Percentiles rank a stretch among this genome's conserved stretches.
These are phyloP conservation scores for Probaryconus sp. DNA, from an alignment of 1,140 invertebrate genomes.

Conservation along the genomic window DNA sequence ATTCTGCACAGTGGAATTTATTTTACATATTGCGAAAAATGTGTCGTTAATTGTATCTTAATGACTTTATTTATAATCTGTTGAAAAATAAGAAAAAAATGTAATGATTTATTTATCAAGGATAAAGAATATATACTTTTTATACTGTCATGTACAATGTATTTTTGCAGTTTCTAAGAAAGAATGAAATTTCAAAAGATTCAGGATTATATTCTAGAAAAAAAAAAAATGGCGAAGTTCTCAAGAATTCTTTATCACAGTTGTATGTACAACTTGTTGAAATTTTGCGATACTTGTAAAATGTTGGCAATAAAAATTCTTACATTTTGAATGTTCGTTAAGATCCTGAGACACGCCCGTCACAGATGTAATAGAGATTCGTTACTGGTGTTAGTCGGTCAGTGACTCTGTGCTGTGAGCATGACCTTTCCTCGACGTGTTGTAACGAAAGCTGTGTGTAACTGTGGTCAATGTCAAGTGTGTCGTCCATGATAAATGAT, in stretches of 20 bases:
- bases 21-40: slow-evolving; percentile 3
- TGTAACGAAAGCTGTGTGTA: slow-evolving; percentile 51
- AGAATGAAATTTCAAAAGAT: too few species aligned
- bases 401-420: slow-evolving; percentile 47
- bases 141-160: too few species aligned
- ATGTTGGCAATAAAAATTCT: background rate
- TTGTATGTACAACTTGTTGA: too few species aligned
- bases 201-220: too few species aligned
- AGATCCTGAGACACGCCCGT: slow-evolving; percentile 51
- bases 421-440: slow-evolving; percentile 52
- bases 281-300: too few species aligned
- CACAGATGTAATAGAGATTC: slow-evolving; percentile 60
- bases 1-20: slow-evolving; percentile 32
- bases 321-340: slow-evolving; percentile 23
- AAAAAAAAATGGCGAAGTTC: too few species aligned
- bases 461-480: slow-evolving; percentile 58
- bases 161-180: too few species aligned
- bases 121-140: too few species aligned
- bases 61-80: slow-evolving; percentile 20
- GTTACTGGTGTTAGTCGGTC: slow-evolving; percentile 61
- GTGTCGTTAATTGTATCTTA: slow-evolving; percentile 34
- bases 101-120: slow-evolving; percentile 16
- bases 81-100: slow-evolving; percentile 11
- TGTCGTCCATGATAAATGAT: slow-evolving; percentile 55
- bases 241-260: too few species aligned